A percentile compares a stretch with the other conserved stretches of the same genome.
Evolutionary conservation across 2,888 invertebrate genomes (phyloP).

Genomic region (Cerceris rybyensis): DNA sequence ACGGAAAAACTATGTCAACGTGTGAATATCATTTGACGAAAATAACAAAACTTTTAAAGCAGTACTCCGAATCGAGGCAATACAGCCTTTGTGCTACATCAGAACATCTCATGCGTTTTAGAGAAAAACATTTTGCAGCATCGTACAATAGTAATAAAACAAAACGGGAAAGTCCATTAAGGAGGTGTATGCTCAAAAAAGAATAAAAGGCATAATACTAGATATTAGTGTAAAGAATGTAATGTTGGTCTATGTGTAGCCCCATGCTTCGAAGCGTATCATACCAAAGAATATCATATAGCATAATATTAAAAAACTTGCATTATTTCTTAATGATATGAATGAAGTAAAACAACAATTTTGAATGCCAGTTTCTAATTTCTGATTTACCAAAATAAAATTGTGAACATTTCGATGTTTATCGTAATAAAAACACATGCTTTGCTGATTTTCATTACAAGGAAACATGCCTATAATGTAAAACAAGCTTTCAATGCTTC

Average conservation of each 20-base stretch:
- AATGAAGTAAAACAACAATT: constrained; percentile 26
- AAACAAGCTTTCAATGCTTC: constrained; percentile 27
- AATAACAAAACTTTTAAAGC: constrained; percentile 17
- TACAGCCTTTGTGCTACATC: constrained; percentile 15
- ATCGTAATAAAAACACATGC: constrained; percentile 15
- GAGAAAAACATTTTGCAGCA: constrained; percentile 21
- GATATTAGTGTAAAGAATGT: constrained; percentile 2
- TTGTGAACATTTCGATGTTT: constrained; percentile 22
- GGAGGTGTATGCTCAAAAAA: constrained; percentile 25
- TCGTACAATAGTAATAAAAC: constrained; percentile 20
- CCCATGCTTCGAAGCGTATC: constrained; percentile 22
- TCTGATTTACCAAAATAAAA: constrained; percentile 19
- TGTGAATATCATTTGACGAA: constrained; percentile 18
- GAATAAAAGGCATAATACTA: constrained; percentile 16
- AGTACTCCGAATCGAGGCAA: constrained; percentile 17
- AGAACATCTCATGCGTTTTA: constrained; percentile 22
- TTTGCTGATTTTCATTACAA: constrained; percentile 23
- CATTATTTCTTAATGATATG: constrained; percentile 2
- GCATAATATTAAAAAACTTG: constrained; percentile 14
- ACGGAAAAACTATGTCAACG: constrained; percentile 20
- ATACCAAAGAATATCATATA: constrained; percentile 17
- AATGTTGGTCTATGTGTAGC: constrained; percentile 15
- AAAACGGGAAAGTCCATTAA: constrained; percentile 21
- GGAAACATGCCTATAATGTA: constrained; percentile 14
- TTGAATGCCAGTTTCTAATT: constrained; percentile 20